Evolutionary conservation across 2,113 vertebrate species (phyloP), one percentile per base, ranked within the genome.

Genomic region (Pterocles gutturalis): DNA sequence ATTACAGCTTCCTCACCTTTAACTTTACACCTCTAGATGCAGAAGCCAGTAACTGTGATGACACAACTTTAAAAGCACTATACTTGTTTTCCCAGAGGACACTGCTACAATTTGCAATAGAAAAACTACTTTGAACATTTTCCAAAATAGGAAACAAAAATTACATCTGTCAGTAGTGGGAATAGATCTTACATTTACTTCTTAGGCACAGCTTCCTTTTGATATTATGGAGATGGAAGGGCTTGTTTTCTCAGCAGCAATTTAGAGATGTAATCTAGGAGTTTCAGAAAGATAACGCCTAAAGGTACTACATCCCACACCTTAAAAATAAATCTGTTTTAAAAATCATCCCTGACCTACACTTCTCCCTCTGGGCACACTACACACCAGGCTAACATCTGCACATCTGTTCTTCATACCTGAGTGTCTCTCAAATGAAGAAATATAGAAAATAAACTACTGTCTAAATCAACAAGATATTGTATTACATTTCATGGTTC

Each of bases 101-200:
- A 94, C 87, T 80, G 92, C 89, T 93, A 77, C 18, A 19, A 95
- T 96, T 97, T 97, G 89, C 95, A 94, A 83, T 70, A 81, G 94
- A 88, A 96, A 96, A 96, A 17, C 89, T 96, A 93, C 96, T 97
- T 95, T 90, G 87, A 97, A 97, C 95, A 78, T 92, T 93, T 98
- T 98, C 96, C 97, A 98, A 97, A 98, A 90, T 13, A 97, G 94
- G 67, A 96, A 96, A 97, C 92, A 95, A 95, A 98, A 98, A 95
- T 96, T 82, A 96, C 94, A 96, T 97, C 97, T 98, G 96, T 97
- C 97, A 97, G 94, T 91, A 90, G 82, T 71, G 65, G 97, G 87
- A 97, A 97, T 18, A 97, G 95, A 96, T 96, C 96, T 97, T 96
- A 89, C 81, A 87, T 83, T 96, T 96, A 96, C 89, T 97, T 97